These are phyloP conservation scores for Pararge aegeria DNA, from an alignment of 1,140 invertebrate species.

Conservation along the genomic window DNA sequence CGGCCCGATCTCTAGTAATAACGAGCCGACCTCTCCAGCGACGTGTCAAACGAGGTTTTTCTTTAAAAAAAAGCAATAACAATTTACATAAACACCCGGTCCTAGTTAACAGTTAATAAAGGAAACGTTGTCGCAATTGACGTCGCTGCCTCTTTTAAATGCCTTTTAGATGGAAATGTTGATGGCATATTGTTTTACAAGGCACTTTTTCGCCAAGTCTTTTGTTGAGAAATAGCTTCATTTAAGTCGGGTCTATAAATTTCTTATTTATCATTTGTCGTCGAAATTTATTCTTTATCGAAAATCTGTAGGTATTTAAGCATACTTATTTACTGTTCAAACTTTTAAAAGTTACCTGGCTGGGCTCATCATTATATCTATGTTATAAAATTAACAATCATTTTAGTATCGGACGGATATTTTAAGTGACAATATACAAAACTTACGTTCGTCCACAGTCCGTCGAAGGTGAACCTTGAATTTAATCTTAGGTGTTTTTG, in stretches of 20 bases:
- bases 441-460: too few species aligned
- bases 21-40: slow-evolving; percentile 56
- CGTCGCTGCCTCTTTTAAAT: slow-evolving; percentile 61
- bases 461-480: too few species aligned
- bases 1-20: slow-evolving; percentile 64
- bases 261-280: slow-evolving; percentile 19
- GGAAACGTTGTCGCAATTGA: slow-evolving; percentile 74
- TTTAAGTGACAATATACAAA: too few species aligned
- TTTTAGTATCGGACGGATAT: too few species aligned
- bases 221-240: slow-evolving; percentile 39
- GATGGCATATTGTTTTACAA: slow-evolving; percentile 69
- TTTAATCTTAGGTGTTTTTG: too few species aligned
- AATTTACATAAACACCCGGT: slow-evolving; percentile 77
- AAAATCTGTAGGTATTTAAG: background rate
- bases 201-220: slow-evolving; percentile 38
- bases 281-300: background rate
- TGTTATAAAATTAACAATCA: too few species aligned
- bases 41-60: slow-evolving; percentile 76
- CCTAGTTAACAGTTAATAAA: slow-evolving; percentile 79
- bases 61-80: slow-evolving; percentile 76
- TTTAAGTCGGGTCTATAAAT: slow-evolving; percentile 34
- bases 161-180: slow-evolving; percentile 73
- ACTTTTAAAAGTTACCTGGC: too few species aligned
- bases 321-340: too few species aligned
- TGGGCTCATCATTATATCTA: too few species aligned